phyloP scores from a whole-genome alignment of 1,140 invertebrate species.

The Drosophila baimaii region DNA sequence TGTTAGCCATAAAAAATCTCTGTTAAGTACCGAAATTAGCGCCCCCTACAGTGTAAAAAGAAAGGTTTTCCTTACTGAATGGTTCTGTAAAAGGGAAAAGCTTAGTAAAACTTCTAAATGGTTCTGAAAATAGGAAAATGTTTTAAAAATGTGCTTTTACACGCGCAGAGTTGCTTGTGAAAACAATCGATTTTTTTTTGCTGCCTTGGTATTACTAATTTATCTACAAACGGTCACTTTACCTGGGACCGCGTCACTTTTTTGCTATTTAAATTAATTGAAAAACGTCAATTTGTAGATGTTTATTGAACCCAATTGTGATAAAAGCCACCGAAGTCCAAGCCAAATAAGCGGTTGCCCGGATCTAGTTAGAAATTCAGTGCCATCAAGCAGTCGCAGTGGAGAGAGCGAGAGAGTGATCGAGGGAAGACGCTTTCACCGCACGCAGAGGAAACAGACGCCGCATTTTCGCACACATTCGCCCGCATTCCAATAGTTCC shows the following conservation, averaged over 20 bases:
- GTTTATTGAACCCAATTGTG: slow-evolving; percentile 13
- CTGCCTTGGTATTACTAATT: background rate
- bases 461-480: slow-evolving; percentile 31
- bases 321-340: background rate
- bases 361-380: background rate
- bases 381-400: background rate
- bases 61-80: too few relatives aligned
- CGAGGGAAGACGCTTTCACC: slow-evolving; percentile 11
- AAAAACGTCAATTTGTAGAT: slow-evolving; percentile 7
- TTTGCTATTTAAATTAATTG: slow-evolving; percentile 54
- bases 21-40: too few relatives aligned
- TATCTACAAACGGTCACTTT: background rate
- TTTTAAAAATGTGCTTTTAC: too few relatives aligned
- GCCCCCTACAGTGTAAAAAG: too few relatives aligned
- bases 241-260: slow-evolving; percentile 62
- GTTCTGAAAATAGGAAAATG: too few relatives aligned
- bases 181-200: too few relatives aligned
- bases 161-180: too few relatives aligned
- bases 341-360: background rate
- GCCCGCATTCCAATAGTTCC: background rate
- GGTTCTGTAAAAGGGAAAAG: too few relatives aligned
- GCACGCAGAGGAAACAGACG: slow-evolving; percentile 17
- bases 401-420: background rate
- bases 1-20: too few relatives aligned
- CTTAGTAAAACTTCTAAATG: too few relatives aligned